These are phyloP conservation scores for Carcharodon carcharias DNA, from an alignment of 2,797 vertebrate genomes.

Conservation along the genomic window DNA sequence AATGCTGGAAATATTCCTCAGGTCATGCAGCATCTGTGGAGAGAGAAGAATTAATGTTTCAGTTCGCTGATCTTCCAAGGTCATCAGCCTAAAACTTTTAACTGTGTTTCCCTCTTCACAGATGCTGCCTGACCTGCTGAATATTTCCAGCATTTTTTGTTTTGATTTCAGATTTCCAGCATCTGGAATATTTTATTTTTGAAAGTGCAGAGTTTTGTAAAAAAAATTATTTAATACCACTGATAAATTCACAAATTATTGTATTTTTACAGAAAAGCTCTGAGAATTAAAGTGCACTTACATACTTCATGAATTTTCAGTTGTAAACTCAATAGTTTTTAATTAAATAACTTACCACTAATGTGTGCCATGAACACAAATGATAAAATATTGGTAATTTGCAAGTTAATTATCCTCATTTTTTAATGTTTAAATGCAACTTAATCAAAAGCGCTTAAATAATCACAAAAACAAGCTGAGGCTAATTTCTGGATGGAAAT, in stretches of 20 bases:
- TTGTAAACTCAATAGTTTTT: background rate
- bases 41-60: background rate
- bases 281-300: background rate
- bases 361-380: background rate
- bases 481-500: background rate
- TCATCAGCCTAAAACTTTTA: background rate
- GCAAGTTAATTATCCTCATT: background rate
- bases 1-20: background rate
- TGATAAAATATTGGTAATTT: background rate
- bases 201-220: background rate
- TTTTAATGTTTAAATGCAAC: slow-evolving; percentile 10
- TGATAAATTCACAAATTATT: background rate
- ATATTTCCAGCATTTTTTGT: background rate
- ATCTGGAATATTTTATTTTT: background rate
- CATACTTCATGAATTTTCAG: background rate
- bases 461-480: background rate
- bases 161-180: background rate
- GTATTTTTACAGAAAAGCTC: background rate
- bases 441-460: background rate
- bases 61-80: background rate
- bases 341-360: background rate
- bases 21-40: background rate
- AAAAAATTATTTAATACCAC: background rate
- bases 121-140: background rate
- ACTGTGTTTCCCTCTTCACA: background rate